Base-by-base conservation (phyloP, 2,113 vertebrate genomes). In the Anolis sagrei region DNA sequence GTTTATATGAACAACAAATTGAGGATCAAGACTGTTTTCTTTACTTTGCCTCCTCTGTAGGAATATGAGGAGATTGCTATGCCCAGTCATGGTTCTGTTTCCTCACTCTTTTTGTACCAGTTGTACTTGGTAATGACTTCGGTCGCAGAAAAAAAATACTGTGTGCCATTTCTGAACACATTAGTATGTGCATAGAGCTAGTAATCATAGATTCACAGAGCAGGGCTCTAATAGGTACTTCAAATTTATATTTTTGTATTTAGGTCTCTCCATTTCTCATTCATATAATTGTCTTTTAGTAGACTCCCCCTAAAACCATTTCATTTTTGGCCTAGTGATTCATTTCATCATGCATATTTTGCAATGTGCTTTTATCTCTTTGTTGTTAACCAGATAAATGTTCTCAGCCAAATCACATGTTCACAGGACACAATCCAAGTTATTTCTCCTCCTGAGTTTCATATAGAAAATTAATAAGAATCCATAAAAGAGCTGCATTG, bases 281-380 rank as follows among this genome's bases (percentile, higher is more conserved):
- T 14, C 29, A 19, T 18, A 21, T 25, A 8, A 25, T 25, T 32
- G 68, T 32, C 23, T 13, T 14, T 68, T 58, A 16, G 54, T 76
- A 51, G 21, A 39, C 9, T 36, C 14, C n/a, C 8, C 34, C 34
- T 8, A 2, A 25, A 25, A 68, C 25, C 48, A 61, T 32, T 13
- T 32, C 27, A 83, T 64, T 8, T 32, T 44, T 66, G 39, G 29
- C 82, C 61, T 51, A 10, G n/a, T 32, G 36, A 25, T 11, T 76
- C 18, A 64, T 68, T 48, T 77, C 62, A 76, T 32, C 7, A 36
- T 58, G n/a, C 39, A 34, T 78, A 23, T 79, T 62, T 9, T 39
- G 5, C 18, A 58, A 58, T 68, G 78, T 79, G 61, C 48, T 68
- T 80, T 68, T 80, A 80, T 80, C 27, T 44, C 39, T 73, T 70